Percentiles rank a stretch among this genome's conserved stretches.
phyloP scores from a whole-genome alignment of 2,888 invertebrate species.

The Drosophila mercatorum region DNA sequence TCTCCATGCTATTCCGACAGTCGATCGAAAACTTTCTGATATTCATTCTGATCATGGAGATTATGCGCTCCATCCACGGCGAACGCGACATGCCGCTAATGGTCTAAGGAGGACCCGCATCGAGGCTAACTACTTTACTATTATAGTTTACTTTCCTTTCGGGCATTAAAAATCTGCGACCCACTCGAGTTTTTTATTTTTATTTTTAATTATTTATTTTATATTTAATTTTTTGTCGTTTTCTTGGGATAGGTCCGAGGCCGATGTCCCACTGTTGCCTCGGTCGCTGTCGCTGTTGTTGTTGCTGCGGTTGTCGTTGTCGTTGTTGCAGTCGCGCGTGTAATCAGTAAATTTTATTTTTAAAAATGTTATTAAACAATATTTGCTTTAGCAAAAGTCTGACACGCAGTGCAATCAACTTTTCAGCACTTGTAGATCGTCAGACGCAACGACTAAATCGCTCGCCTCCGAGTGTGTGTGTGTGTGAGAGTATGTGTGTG shows the following conservation, averaged over 20 bases:
- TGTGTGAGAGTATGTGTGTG: neutral
- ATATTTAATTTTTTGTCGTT: neutral
- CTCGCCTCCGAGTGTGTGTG: slow-evolving; percentile 3
- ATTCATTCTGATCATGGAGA: slow-evolving; percentile 6
- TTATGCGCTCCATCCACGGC: neutral
- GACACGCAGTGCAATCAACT: slow-evolving; percentile 74
- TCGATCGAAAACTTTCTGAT: slow-evolving; percentile 9
- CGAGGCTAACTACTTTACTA: neutral
- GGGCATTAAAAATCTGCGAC: slow-evolving; percentile 3
- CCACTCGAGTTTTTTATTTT: slow-evolving; percentile 14
- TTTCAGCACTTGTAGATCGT: slow-evolving; percentile 66
- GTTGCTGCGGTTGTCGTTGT: neutral
- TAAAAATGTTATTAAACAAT: slow-evolving; percentile 79
- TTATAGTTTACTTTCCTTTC: neutral
- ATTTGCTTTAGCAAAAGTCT: slow-evolving; percentile 76
- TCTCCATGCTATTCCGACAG: neutral
- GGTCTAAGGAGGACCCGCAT: too few relatives aligned
- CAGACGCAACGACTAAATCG: slow-evolving; percentile 27
- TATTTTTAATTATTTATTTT: neutral
- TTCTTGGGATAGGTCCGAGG: slow-evolving; percentile 68
- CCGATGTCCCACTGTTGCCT: slow-evolving; percentile 43
- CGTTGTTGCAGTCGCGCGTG: slow-evolving; percentile 42
- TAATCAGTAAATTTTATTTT: slow-evolving; percentile 79
- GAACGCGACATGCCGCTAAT: neutral
- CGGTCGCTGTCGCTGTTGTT: slow-evolving; percentile 7